Evolutionary conservation across 1,140 invertebrate species (phyloP).

Genomic region (Drosophila auraria): DNA sequence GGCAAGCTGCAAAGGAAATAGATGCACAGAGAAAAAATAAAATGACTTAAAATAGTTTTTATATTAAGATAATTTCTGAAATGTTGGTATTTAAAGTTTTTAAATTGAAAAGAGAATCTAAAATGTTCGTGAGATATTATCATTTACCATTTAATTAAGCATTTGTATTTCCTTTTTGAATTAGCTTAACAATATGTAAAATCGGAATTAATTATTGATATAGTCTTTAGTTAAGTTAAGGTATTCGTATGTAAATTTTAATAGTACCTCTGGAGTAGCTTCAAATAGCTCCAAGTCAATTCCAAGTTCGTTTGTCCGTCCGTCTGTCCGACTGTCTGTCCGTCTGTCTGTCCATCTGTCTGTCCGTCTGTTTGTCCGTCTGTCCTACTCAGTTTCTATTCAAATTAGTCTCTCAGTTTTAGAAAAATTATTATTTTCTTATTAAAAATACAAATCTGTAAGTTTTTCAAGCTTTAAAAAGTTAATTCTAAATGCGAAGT

Average conservation of each 20-base stretch:
- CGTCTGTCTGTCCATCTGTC: too few species aligned
- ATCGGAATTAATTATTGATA: neutral
- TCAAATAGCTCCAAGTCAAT: too few species aligned
- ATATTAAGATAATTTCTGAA: neutral
- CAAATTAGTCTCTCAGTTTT: too few species aligned
- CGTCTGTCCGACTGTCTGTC: too few species aligned
- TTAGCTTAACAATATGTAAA: neutral
- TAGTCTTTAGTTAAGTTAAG: neutral
- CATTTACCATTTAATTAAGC: neutral
- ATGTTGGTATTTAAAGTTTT: neutral
- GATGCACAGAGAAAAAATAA: slow-evolving; percentile 9
- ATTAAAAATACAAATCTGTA: neutral
- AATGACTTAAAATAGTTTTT: neutral
- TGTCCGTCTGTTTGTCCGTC: too few species aligned
- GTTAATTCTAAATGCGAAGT: too few species aligned
- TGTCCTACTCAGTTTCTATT: too few species aligned
- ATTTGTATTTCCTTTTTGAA: too few species aligned
- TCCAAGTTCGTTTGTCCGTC: too few species aligned
- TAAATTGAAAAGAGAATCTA: neutral
- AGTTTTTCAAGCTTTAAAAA: too few species aligned
- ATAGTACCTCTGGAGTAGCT: neutral
- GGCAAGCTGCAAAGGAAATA: slow-evolving; percentile 50
- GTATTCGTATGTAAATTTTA: neutral
- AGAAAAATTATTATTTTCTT: neutral
- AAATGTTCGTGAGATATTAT: too few species aligned